Conservation (phyloP, 2,797 vertebrate genomes). For the Florisuga fusca region DNA sequence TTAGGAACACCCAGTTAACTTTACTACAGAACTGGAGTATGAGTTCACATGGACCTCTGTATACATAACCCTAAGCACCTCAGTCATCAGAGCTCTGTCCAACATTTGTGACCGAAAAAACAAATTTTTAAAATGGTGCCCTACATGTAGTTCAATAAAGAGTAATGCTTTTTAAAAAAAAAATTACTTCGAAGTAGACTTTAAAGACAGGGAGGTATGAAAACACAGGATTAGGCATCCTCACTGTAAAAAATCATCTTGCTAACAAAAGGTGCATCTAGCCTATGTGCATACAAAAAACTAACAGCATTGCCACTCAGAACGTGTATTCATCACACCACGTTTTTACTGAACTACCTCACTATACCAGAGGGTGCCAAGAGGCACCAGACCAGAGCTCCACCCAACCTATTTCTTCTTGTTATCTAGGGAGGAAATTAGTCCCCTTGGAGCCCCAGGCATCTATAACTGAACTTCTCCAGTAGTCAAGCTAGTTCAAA, state of each 20-base stretch:
- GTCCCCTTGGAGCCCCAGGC: background rate
- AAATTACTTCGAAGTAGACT: background rate
- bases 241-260: background rate
- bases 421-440: background rate
- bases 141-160: background rate
- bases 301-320: background rate
- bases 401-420: background rate
- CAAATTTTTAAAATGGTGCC: fast-evolving
- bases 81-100: background rate
- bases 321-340: background rate
- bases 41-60: background rate
- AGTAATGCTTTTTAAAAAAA: background rate
- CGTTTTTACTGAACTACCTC: background rate
- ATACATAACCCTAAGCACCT: fast-evolving
- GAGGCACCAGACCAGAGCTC: background rate
- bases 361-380: background rate
- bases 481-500: background rate
- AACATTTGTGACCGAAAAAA: background rate
- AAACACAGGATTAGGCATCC: background rate
- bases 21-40: background rate
- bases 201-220: background rate
- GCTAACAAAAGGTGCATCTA: background rate
- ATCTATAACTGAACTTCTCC: background rate
- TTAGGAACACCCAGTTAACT: background rate
- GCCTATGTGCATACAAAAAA: background rate